Base-by-base conservation (phyloP, 2,113 vertebrate genomes). In the Mormyrus lacerda region DNA sequence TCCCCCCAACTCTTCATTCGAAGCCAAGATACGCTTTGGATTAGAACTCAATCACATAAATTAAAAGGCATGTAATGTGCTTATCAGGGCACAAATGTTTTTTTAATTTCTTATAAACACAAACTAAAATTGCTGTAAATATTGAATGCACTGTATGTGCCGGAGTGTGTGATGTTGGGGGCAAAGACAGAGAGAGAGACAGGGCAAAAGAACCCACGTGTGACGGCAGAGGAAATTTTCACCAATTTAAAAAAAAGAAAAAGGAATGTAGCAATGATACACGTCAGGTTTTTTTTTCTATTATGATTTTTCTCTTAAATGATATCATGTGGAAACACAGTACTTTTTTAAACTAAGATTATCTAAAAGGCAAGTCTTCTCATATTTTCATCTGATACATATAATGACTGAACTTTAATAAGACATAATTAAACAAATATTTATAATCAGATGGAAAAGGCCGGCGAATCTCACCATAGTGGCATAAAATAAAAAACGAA, bases 61-160 rank as follows among this genome's bases (percentile, higher is more conserved):
- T 95, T 95, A 95, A 94, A 89, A 94, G 92, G 93, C 93, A 93
- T 95, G 94, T 95, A 94, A 94, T 93, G 91, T 92, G 93, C 93
- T 94, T 93, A 92, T 90, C 88, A 91, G 89, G 69, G 91, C 90
- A 90, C 9, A 13, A 91, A 91, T 92, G 91, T 90, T 91, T 73
- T 73, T 89, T 83, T 24, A 42, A 89, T 87, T n/a, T 89, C 86
- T 61, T 8, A 87, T 89, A 89, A 91, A 91, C 76, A 88, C 31
- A 85, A 91, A 88, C 91, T 90, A 92, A 92, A 90, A 91, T 90
- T 91, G 90, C 76, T 48, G 89, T 90, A 89, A 90, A 45, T 65
- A 86, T 73, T 84, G 35, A 88, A 84, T 13, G 90, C 13, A 65
- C 88, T 69, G n/a, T 15, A 31, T 69, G 90, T 90, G 83, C 15